Conservation (phyloP, 2,888 invertebrate genomes). For the Alviniconcha strummeri region DNA sequence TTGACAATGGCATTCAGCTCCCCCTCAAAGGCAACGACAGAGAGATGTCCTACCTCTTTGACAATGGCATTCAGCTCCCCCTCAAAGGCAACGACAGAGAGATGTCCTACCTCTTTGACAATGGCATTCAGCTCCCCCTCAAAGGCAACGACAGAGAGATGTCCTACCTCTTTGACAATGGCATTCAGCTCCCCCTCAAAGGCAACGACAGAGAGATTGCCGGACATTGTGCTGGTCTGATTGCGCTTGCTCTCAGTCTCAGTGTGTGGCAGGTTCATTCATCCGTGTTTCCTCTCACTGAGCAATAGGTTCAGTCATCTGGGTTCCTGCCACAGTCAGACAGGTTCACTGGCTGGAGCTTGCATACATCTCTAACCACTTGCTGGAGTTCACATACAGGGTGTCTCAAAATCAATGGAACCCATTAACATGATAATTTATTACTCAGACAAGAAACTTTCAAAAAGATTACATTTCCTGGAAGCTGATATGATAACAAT, state of each 20-base stretch:
- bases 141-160: too few species aligned
- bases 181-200: slow-evolving; percentile 73
- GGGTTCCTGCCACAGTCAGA: not conserved
- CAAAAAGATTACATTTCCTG: too few species aligned
- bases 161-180: slow-evolving; percentile 72
- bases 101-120: too few species aligned
- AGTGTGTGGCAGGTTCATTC: not conserved
- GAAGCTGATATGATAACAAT: too few species aligned
- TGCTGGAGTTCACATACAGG: not conserved
- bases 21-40: too few species aligned
- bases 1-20: too few species aligned
- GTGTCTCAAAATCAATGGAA: not conserved
- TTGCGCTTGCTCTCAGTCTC: not conserved
- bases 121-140: too few species aligned
- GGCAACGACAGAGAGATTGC: slow-evolving; percentile 65
- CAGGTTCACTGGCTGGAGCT: too few species aligned
- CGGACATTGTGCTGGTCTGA: slow-evolving; percentile 52
- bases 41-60: too few species aligned
- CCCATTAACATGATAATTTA: not conserved
- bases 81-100: too few species aligned
- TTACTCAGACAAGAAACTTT: too few species aligned
- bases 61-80: too few species aligned
- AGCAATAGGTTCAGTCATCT: not conserved
- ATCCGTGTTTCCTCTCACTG: not conserved
- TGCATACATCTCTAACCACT: not conserved